These are phyloP conservation scores for Amia ocellicauda DNA, from an alignment of 2,113 vertebrate species.

Conservation along the genomic window DNA sequence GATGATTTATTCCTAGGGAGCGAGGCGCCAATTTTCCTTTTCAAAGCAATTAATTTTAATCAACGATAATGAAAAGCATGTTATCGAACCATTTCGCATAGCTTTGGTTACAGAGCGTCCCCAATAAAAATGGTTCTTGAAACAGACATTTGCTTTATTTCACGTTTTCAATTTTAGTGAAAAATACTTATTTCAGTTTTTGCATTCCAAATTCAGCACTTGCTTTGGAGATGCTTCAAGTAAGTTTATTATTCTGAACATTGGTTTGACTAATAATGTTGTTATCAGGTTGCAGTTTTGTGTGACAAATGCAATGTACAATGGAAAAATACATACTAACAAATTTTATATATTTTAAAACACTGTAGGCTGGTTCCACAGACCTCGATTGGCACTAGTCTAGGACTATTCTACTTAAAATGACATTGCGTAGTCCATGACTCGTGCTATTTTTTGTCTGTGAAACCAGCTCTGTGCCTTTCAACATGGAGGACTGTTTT, in stretches of 20 bases:
- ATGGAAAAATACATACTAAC: too few relatives aligned
- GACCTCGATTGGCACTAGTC: too few relatives aligned
- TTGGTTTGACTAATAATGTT: too few relatives aligned
- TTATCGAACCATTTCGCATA: conserved; percentile 7
- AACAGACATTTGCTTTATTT: conserved; percentile 9
- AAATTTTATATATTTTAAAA: conserved; percentile 9
- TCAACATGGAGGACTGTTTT: too few relatives aligned
- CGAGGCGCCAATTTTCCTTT: conserved; percentile 6
- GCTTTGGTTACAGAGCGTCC: background rate
- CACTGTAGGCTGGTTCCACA: too few relatives aligned
- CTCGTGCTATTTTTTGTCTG: too few relatives aligned
- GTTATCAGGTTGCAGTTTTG: conserved; percentile 11
- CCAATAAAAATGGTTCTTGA: conserved; percentile 5
- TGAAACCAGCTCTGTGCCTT: background rate
- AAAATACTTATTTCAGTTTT: background rate
- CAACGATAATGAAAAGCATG: conserved; percentile 10
- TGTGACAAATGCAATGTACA: too few relatives aligned
- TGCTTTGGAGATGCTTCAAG: background rate
- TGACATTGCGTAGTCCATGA: too few relatives aligned
- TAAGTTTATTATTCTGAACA: background rate
- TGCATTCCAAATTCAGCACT: background rate
- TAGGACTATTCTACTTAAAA: too few relatives aligned
- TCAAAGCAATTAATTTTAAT: conserved; percentile 22
- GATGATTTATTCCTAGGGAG: conserved; percentile 15
- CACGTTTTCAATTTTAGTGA: conserved; percentile 4